These are phyloP conservation scores for Protobothrops flavoviridis DNA, from an alignment of 2,113 vertebrate genomes.

Conservation along the genomic window DNA sequence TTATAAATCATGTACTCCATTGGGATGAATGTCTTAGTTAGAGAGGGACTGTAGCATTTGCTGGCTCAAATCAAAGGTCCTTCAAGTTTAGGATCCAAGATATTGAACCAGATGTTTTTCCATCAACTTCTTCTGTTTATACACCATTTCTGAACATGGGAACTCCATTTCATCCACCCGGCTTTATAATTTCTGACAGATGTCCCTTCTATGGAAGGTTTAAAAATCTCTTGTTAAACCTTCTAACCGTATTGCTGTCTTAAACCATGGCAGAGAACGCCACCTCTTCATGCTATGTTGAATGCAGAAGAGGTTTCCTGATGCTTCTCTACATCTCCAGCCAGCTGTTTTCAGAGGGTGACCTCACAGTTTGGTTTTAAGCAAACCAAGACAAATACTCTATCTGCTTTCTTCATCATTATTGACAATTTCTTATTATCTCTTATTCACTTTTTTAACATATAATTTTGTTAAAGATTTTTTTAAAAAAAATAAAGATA, in stretches of 20 bases:
- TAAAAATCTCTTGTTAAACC: not conserved
- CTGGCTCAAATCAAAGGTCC: not conserved
- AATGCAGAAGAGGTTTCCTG: not conserved
- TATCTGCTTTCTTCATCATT: not conserved
- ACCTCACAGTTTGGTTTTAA: not conserved
- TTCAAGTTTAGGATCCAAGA: not conserved
- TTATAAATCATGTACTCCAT: not conserved
- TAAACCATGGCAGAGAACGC: not conserved
- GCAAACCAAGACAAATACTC: not conserved
- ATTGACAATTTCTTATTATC: not conserved
- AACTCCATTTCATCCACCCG: not conserved
- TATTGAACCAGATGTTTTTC: not conserved
- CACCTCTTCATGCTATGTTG: not conserved
- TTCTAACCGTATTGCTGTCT: not conserved
- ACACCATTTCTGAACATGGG: not conserved
- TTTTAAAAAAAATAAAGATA: not conserved
- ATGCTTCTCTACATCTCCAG: not conserved
- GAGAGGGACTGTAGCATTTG: not conserved
- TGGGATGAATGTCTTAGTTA: not conserved
- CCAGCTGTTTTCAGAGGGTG: not conserved
- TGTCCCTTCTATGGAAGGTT: not conserved
- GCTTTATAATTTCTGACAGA: not conserved
- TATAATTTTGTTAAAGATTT: not conserved
- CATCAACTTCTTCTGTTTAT: not conserved
- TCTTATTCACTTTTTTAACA: not conserved